phyloP scores from a whole-genome alignment of 2,113 vertebrate genomes.

The Lophius piscatorius region DNA sequence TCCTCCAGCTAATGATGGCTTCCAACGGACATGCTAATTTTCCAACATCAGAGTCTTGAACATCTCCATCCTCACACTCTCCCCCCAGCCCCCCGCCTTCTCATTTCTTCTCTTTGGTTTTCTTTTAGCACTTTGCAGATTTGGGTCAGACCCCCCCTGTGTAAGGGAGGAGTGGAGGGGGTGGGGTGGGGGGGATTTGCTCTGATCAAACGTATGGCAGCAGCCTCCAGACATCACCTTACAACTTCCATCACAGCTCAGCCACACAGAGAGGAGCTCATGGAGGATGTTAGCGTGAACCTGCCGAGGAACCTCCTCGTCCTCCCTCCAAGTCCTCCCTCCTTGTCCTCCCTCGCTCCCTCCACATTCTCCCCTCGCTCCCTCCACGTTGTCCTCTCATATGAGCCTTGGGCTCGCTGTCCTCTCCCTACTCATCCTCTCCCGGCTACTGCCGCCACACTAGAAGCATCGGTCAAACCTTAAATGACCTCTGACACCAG shows the following conservation, averaged over 20 bases:
- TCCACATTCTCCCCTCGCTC: conserved; percentile 1
- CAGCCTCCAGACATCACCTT: conserved; percentile 26
- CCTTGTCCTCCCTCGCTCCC: conserved; percentile 42
- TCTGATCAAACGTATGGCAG: conserved; percentile 49
- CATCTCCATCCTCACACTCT: too few relatives aligned
- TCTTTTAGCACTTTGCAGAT: conserved; percentile 63
- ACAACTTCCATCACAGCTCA: conserved; percentile 45
- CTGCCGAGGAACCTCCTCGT: conserved; percentile 50
- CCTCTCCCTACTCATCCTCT: conserved; percentile 2
- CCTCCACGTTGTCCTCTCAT: neutral
- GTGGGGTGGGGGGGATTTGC: conserved; percentile 25
- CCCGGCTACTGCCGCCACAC: conserved; percentile 3
- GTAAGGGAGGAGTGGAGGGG: conserved; percentile 8
- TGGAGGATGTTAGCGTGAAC: conserved; percentile 46
- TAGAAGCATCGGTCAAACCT: conserved; percentile 2
- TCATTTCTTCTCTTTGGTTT: conserved; percentile 27
- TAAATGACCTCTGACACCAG: conserved; percentile 6
- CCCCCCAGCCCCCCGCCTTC: conserved; percentile 26
- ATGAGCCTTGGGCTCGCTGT: neutral
- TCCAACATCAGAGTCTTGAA: conserved; percentile 60
- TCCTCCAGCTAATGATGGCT: conserved; percentile 40
- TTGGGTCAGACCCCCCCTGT: conserved; percentile 75
- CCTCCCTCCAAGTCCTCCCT: too few relatives aligned
- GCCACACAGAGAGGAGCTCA: conserved; percentile 10
- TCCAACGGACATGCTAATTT: conserved; percentile 72